Conservation (phyloP, 2,888 invertebrate species). For the Acheta domesticus region DNA sequence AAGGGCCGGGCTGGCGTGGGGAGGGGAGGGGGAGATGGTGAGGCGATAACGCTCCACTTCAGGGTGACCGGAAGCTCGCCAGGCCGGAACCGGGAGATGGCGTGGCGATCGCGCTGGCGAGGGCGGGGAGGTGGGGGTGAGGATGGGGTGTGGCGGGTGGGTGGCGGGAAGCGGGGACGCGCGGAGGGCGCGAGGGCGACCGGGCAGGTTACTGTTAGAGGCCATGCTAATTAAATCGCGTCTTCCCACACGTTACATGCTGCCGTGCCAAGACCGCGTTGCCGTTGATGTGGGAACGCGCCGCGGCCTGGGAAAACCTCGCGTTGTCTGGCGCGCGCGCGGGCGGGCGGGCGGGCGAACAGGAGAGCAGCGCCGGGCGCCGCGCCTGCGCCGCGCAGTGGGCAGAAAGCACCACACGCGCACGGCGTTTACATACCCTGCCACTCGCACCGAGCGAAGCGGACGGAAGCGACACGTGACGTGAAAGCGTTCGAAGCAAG, state of each 20-base stretch:
- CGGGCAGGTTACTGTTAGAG: constrained; percentile 18
- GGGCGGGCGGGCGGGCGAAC: neutral
- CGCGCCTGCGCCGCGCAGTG: neutral
- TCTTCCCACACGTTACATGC: constrained; percentile 18
- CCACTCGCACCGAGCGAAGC: no score
- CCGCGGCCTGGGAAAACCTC: neutral
- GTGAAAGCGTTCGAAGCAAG: no score
- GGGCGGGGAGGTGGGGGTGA: neutral
- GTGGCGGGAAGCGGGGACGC: neutral
- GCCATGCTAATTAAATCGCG: constrained; percentile 18
- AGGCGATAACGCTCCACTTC: no score
- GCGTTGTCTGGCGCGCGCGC: neutral
- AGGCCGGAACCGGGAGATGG: constrained; percentile 3
- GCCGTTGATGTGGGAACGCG: constrained; percentile 18
- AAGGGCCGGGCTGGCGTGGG: neutral
- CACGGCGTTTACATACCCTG: no score
- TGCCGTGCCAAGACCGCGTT: constrained; percentile 6
- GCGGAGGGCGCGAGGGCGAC: neutral
- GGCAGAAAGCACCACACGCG: no score
- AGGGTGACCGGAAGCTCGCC: neutral
- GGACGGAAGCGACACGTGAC: no score
- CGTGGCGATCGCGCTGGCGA: neutral
- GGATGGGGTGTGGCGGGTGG: neutral
- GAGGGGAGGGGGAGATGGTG: neutral
- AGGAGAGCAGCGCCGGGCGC: neutral